Evolutionary conservation across 2,113 vertebrate species (phyloP), one percentile per base, ranked within the genome.

Genomic region (Monopterus albus): DNA sequence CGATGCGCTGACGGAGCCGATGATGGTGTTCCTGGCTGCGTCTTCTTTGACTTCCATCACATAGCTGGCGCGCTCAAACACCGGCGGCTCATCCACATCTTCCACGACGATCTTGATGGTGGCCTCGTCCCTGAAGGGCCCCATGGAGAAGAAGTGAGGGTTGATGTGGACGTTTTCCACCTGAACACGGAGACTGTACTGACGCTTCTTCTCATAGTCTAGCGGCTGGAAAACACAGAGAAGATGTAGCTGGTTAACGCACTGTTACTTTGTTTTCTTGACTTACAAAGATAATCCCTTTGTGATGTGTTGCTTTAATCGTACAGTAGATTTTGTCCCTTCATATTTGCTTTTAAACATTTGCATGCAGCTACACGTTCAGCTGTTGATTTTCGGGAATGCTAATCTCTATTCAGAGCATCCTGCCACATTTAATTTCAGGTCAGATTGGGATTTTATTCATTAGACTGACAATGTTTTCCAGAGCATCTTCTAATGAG

Each of bases 71-170:
- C 93, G 94, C 82, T 94, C 94, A 61, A 99, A 99, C 68, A 95
- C 83, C 0, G 97, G 97, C 0, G 96, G 96, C 79, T 99, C 97
- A 11, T 99, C 95, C 42, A 96, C 94, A 63, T 99, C 97, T 64
- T 98, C 95, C 61, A 99, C 95, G 0, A 82, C 33, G 33, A 99
- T 93, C 92, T 95, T 95, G 47, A 99, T 73, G 0, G 91, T 92
- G 49, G 96, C 95, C 9, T 94, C 92, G 50, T 98, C 96, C 74
- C 95, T 93, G 91, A 97, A 98, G 3, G 97, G 94, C 0, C 96
- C 97, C 81, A 93, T 60, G 64, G 94, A 93, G 71, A 95, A 92
- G 91, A 96, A 98, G 47, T 93, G 94, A 0, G 95, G 91, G 71
- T 96, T 95, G 35, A 96, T 78, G 0, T 95, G 92, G 50, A 88